These are phyloP conservation scores for Macrosteles quadrilineatus DNA, from an alignment of 1,140 invertebrate genomes.

Conservation along the genomic window DNA sequence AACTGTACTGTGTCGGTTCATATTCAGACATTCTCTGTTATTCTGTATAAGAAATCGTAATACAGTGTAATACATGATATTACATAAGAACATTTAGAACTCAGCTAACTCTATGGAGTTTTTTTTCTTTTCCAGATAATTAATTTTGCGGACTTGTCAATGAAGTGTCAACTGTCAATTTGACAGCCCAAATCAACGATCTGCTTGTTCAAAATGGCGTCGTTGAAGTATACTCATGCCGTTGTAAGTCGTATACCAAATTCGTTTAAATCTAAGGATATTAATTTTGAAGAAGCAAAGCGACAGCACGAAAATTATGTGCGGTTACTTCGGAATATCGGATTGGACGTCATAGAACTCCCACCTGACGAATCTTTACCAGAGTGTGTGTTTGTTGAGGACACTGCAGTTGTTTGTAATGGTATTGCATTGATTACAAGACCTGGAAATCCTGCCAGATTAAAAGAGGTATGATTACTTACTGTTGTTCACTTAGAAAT, in stretches of 20 bases:
- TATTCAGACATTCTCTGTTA: too few species aligned
- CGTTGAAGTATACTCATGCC: constrained; percentile 69
- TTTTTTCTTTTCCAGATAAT: too few species aligned
- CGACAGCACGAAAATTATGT: constrained; percentile 82
- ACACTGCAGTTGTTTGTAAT: constrained; percentile 88
- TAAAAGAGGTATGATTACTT: constrained; percentile 83
- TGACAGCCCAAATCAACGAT: too few species aligned
- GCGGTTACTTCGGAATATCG: constrained; percentile 75
- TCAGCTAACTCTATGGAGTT: too few species aligned
- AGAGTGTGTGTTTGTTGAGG: constrained; percentile 86
- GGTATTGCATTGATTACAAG: constrained; percentile 86
- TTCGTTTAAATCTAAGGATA: constrained; percentile 61
- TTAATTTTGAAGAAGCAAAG: constrained; percentile 76
- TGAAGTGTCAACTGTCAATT: too few species aligned
- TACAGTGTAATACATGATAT: too few species aligned
- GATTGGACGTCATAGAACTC: constrained; percentile 90
- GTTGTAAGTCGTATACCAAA: constrained; percentile 78
- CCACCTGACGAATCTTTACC: constrained; percentile 82
- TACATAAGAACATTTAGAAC: too few species aligned
- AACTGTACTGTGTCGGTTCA: too few species aligned
- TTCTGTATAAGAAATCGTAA: too few species aligned
- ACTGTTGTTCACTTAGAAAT: too few species aligned
- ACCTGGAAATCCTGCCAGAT: constrained; percentile 67
- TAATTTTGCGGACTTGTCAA: too few species aligned
- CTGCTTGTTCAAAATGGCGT: constrained; percentile 44